phyloP scores from a whole-genome alignment of 2,888 invertebrate species.

The Acheta domesticus region DNA sequence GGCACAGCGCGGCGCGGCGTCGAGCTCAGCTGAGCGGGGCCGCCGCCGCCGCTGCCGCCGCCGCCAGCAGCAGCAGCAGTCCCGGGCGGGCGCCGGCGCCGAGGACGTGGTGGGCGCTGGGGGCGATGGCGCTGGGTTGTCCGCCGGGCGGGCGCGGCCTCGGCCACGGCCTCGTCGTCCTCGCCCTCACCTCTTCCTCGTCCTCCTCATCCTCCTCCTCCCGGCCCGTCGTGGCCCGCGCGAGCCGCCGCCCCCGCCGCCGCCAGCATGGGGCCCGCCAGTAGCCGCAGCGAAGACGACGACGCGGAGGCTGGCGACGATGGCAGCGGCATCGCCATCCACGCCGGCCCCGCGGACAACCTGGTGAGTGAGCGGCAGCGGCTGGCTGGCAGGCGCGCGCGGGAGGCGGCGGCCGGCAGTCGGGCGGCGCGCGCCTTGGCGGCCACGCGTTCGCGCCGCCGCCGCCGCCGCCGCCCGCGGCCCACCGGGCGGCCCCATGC shows the following conservation, averaged over 20 bases:
- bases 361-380: background rate
- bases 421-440: no score
- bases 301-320: slow-evolving; percentile 10
- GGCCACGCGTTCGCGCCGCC: no score
- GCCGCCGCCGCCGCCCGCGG: no score
- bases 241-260: background rate
- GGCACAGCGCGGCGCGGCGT: slow-evolving; percentile 4
- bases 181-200: background rate
- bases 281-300: background rate
- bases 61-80: background rate
- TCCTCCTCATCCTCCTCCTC: background rate
- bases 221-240: background rate
- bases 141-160: background rate
- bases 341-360: background rate
- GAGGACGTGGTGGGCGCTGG: no score
- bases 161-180: background rate
- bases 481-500: no score
- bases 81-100: background rate
- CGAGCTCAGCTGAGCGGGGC: slow-evolving; percentile 9
- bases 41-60: background rate
- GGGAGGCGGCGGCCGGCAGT: no score
- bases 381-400: no score
- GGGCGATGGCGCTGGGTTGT: no score
- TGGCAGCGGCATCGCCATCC: slow-evolving; percentile 18
- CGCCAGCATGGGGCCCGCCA: slow-evolving; percentile 7